Conservation (phyloP, 2,888 invertebrate genomes). For the Nephrotoma guestfalica region DNA sequence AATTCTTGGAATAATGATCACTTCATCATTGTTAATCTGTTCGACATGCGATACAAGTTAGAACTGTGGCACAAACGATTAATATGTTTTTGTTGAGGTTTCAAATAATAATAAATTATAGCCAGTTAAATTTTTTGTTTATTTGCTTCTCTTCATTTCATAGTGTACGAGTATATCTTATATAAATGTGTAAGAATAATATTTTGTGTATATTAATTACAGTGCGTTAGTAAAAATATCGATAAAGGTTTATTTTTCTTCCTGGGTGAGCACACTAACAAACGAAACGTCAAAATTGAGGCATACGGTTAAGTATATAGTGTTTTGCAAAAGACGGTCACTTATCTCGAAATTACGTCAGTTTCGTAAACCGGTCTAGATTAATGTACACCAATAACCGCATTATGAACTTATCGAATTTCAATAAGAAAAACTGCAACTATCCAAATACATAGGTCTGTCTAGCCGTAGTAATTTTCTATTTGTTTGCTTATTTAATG, state of each 20-base stretch:
- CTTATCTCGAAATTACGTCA: too few species aligned
- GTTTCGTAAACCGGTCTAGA: too few species aligned
- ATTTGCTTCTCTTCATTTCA: neutral
- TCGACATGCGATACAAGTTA: neutral
- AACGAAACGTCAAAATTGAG: too few species aligned
- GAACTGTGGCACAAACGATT: neutral
- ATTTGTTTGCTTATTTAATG: too few species aligned
- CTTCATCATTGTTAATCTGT: neutral
- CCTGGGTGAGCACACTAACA: too few species aligned
- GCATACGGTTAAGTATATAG: too few species aligned
- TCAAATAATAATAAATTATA: neutral
- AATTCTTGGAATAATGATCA: neutral
- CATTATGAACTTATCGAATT: neutral
- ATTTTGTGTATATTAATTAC: neutral
- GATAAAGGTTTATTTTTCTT: neutral
- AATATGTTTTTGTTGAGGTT: neutral
- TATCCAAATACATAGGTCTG: too few species aligned
- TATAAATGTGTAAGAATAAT: neutral
- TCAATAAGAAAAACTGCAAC: neutral
- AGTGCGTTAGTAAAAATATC: neutral
- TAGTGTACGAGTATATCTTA: neutral
- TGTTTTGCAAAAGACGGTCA: too few species aligned
- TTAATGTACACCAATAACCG: too few species aligned
- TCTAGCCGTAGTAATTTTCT: too few species aligned
- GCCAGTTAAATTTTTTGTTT: neutral